These are phyloP conservation scores for Drepana falcataria DNA, from an alignment of 2,888 invertebrate genomes.

Conservation along the genomic window DNA sequence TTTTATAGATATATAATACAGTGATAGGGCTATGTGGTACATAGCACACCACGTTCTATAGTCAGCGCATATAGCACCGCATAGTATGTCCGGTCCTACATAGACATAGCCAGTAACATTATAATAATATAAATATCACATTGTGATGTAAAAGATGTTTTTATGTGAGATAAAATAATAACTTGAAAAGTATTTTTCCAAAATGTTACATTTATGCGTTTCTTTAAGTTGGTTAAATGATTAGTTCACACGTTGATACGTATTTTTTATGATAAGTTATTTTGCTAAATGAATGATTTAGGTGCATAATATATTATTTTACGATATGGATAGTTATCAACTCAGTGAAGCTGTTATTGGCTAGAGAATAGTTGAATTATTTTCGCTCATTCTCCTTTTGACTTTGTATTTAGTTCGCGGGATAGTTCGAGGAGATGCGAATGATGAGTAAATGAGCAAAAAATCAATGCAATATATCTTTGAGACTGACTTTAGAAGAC, in stretches of 20 bases:
- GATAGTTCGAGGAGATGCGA: conserved; percentile 39
- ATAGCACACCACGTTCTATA: conserved; percentile 31
- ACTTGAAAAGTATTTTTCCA: conserved; percentile 75
- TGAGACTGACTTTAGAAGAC: conserved; percentile 78
- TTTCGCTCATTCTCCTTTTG: conserved; percentile 32
- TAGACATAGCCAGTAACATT: conserved; percentile 37
- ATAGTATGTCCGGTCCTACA: conserved; percentile 30
- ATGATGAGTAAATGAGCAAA: conserved; percentile 48
- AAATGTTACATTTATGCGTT: conserved; percentile 65
- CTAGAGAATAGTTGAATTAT: conserved; percentile 26
- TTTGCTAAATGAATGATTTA: conserved; percentile 58
- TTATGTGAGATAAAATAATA: conserved; percentile 66
- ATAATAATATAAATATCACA: conserved; percentile 64
- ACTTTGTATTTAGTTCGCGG: conserved; percentile 42
- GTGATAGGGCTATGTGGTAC: conserved; percentile 25
- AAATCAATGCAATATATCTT: conserved; percentile 75
- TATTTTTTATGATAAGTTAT: conserved; percentile 60
- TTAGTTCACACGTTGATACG: conserved; percentile 51
- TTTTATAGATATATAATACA: conserved; percentile 18
- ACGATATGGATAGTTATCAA: conserved; percentile 24
- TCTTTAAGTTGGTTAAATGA: conserved; percentile 61
- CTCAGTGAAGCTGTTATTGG: conserved; percentile 32
- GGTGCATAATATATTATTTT: conserved; percentile 38
- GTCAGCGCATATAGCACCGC: conserved; percentile 26
- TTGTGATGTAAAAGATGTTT: conserved; percentile 75